A percentile compares a stretch with the other conserved stretches of the same genome.
These are phyloP conservation scores for Eupithecia abbreviata DNA, from an alignment of 2,888 invertebrate genomes.

Conservation along the genomic window DNA sequence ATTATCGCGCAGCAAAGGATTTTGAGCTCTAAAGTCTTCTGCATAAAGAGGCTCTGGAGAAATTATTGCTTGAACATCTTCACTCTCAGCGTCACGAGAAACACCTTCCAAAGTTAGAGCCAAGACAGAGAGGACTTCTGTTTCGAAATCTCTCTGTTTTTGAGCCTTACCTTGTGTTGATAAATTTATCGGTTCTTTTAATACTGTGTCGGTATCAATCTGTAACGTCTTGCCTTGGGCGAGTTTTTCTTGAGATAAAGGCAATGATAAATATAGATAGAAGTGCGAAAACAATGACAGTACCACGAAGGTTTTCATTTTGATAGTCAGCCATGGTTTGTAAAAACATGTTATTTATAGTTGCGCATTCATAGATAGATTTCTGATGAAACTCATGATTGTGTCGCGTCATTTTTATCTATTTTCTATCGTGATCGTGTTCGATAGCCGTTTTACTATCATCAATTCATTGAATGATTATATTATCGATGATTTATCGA, in stretches of 20 bases:
- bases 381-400: constrained; percentile 1
- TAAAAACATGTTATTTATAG: constrained; percentile 34
- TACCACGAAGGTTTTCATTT: constrained; percentile 35
- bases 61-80: neutral
- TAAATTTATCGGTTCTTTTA: neutral
- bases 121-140: neutral
- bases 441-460: neutral
- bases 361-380: neutral
- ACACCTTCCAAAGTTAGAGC: neutral
- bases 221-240: neutral
- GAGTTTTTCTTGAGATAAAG: constrained; percentile 12
- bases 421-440: constrained; percentile 7
- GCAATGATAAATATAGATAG: constrained; percentile 18
- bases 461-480: constrained; percentile 1
- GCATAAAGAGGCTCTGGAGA: neutral
- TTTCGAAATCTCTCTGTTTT: neutral
- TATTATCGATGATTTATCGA: neutral
- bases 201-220: neutral
- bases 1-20: constrained; percentile 15
- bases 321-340: constrained; percentile 23
- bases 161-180: neutral
- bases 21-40: constrained; percentile 17
- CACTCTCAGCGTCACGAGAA: constrained; percentile 19
- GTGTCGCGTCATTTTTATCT: neutral
- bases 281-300: constrained; percentile 29